A percentile compares a stretch with the other conserved stretches of the same genome.
These are phyloP conservation scores for Popillia japonica DNA, from an alignment of 1,140 invertebrate species.

Conservation along the genomic window DNA sequence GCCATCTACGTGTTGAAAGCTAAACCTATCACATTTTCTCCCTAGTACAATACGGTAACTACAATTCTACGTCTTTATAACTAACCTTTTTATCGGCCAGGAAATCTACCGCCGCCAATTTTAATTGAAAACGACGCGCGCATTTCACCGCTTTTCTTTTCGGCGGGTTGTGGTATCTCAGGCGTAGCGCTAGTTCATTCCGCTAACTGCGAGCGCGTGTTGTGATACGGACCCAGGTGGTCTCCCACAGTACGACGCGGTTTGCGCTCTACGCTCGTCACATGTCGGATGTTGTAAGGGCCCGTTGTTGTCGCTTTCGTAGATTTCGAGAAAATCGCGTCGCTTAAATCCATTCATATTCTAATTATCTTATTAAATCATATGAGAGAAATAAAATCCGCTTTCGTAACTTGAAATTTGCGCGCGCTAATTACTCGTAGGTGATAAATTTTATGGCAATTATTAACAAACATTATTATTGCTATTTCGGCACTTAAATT, in stretches of 20 bases:
- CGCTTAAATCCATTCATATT: neutral
- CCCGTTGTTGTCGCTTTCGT: neutral
- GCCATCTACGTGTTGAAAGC: too few species aligned
- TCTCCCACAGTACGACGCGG: neutral
- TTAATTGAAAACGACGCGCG: neutral
- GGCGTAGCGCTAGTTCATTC: constrained; percentile 36
- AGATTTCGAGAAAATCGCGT: neutral
- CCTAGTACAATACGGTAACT: too few species aligned
- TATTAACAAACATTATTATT: neutral
- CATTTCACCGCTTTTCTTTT: constrained; percentile 9
- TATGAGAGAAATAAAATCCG: neutral
- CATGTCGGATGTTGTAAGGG: neutral
- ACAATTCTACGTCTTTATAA: neutral
- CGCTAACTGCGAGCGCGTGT: neutral
- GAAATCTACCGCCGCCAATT: neutral
- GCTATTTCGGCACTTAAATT: neutral
- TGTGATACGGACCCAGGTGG: neutral
- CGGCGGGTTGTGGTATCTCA: constrained; percentile 30
- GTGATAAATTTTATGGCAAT: neutral
- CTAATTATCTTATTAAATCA: neutral
- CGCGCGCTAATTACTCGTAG: neutral
- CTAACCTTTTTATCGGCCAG: neutral
- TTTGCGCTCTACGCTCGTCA: constrained; percentile 13
- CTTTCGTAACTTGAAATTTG: constrained; percentile 2
- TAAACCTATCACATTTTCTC: too few species aligned